These are phyloP conservation scores for Crocodylus rhombifer DNA, from an alignment of 2,797 vertebrate species.

Conservation along the genomic window DNA sequence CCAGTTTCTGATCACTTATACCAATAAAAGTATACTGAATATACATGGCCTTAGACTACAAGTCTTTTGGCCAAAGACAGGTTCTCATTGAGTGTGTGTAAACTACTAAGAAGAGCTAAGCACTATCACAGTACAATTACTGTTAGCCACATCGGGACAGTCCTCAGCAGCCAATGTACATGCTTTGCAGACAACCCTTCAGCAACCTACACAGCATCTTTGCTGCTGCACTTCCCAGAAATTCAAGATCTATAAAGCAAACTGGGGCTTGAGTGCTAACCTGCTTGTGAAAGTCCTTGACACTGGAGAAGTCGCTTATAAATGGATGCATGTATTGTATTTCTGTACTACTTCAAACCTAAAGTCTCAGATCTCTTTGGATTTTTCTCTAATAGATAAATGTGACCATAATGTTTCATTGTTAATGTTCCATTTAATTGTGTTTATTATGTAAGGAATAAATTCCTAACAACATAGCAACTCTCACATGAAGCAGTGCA, in stretches of 20 bases:
- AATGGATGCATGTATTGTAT: background rate
- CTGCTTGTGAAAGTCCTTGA: background rate
- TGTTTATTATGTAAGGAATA: conserved; percentile 44
- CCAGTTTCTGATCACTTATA: too few relatives aligned
- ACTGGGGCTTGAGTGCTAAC: background rate
- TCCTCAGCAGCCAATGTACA: background rate
- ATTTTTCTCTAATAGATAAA: conserved; percentile 46
- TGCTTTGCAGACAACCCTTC: background rate
- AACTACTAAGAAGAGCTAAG: background rate
- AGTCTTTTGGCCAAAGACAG: background rate
- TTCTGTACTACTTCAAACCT: conserved; percentile 14
- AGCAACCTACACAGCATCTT: conserved; percentile 2
- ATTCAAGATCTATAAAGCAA: background rate
- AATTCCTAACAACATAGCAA: background rate
- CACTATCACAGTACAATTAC: background rate
- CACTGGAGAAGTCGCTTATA: background rate
- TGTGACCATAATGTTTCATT: conserved; percentile 9
- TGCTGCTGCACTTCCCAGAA: background rate
- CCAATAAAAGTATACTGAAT: too few relatives aligned
- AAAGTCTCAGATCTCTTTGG: conserved; percentile 32
- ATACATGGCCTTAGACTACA: background rate
- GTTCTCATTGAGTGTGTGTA: background rate
- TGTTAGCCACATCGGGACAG: background rate
- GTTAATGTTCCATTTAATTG: conserved; percentile 27
- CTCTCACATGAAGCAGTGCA: too few relatives aligned